Conservation (phyloP, 2,797 vertebrate genomes). For the Manis crassicaudata region DNA sequence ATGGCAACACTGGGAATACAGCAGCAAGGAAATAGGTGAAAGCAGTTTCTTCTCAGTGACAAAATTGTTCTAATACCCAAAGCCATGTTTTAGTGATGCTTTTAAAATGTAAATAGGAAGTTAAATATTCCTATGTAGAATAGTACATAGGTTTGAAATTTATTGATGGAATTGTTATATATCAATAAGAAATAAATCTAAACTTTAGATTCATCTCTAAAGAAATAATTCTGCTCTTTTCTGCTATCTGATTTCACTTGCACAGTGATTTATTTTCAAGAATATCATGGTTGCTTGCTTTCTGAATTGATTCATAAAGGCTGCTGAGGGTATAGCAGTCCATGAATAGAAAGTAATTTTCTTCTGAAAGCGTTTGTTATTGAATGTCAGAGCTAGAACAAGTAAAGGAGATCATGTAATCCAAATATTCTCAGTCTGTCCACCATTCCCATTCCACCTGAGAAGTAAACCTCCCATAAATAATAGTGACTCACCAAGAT, state of each 20-base stretch:
- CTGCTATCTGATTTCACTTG: slow-evolving; percentile 62
- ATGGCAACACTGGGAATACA: background rate
- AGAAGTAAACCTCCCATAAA: background rate
- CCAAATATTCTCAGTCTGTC: background rate
- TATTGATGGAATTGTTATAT: slow-evolving; percentile 41
- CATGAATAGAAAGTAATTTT: slow-evolving; percentile 66
- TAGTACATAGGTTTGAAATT: slow-evolving; percentile 56
- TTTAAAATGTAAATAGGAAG: slow-evolving; percentile 60
- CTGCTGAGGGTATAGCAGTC: slow-evolving; percentile 32
- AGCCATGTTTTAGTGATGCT: slow-evolving; percentile 42
- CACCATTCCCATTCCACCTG: background rate
- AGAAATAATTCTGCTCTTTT: slow-evolving; percentile 63
- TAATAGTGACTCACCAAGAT: background rate
- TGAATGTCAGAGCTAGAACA: background rate
- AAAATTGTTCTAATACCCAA: background rate
- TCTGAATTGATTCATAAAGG: slow-evolving; percentile 75
- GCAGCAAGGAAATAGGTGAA: slow-evolving; percentile 9
- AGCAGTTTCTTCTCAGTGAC: slow-evolving; percentile 25
- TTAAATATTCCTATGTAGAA: slow-evolving; percentile 36
- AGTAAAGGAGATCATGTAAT: background rate
- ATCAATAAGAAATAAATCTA: slow-evolving; percentile 63
- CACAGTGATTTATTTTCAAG: slow-evolving; percentile 70
- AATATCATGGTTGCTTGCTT: slow-evolving; percentile 57
- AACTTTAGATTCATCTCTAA: slow-evolving; percentile 48
- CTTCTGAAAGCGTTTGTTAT: slow-evolving; percentile 27